Percentiles rank a stretch among this genome's conserved stretches.
Conservation (phyloP, 92 coral and sea anemone species). For the Epizoanthus ramosus region DNA sequence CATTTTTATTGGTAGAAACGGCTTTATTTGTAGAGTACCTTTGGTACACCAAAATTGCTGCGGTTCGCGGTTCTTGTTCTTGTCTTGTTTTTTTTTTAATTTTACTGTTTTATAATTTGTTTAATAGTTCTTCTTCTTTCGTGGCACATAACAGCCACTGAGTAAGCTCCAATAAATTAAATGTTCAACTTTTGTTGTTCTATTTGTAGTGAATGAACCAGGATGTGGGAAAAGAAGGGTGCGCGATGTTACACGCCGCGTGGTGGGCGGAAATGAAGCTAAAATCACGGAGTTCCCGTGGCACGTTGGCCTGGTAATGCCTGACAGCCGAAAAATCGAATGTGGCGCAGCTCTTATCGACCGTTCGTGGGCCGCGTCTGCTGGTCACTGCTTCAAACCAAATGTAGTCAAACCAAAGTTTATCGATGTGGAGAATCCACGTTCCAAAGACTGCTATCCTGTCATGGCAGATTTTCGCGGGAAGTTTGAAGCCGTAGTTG, state of each 20-base stretch:
- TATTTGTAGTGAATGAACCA: neutral
- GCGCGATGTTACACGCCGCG: neutral
- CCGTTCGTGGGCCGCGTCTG: neutral
- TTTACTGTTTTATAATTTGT: no score
- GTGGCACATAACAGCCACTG: no score
- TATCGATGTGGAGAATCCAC: neutral
- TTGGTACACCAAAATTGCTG: no score
- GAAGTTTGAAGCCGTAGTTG: conserved; percentile 3
- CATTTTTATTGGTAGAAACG: no score
- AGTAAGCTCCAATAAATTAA: no score
- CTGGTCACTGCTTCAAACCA: conserved; percentile 5
- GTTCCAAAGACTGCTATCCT: conserved; percentile 6
- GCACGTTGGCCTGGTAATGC: conserved; percentile 1
- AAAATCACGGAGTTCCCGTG: neutral
- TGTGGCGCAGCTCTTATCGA: neutral
- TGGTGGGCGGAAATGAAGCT: neutral
- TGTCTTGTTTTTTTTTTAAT: no score
- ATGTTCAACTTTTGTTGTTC: no score
- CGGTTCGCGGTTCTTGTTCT: no score
- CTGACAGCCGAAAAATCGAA: neutral
- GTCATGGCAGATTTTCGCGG: neutral
- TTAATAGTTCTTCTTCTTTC: no score
- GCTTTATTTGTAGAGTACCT: no score
- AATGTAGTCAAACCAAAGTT: neutral
- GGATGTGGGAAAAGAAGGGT: neutral